Evolutionary conservation across 2,113 vertebrate species (phyloP).

Genomic region (Nothocercus nigrocapillus): DNA sequence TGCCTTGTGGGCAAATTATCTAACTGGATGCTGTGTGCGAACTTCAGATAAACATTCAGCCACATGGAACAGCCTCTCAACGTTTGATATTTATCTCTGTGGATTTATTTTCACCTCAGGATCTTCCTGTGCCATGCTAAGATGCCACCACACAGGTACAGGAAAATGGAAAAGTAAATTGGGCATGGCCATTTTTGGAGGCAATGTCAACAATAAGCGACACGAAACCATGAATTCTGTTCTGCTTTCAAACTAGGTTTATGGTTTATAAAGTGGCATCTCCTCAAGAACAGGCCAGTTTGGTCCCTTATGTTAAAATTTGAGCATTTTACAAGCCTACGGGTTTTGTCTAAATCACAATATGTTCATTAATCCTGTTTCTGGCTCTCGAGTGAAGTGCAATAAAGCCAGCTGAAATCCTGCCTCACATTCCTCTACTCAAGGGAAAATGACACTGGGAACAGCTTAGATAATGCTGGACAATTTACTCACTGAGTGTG

Average conservation of each 20-base stretch:
- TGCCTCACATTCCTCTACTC: conserved; percentile 14
- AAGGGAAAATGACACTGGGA: conserved; percentile 26
- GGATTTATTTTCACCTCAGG: conserved; percentile 66
- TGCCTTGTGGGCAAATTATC: conserved; percentile 63
- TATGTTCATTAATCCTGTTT: conserved; percentile 53
- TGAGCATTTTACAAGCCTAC: conserved; percentile 31
- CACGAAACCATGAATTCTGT: not conserved
- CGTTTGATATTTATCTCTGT: conserved; percentile 53
- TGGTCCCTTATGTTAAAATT: conserved; percentile 45
- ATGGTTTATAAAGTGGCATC: conserved; percentile 10
- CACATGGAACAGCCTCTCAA: conserved; percentile 28
- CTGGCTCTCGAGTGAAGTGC: conserved; percentile 36
- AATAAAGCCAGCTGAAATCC: conserved; percentile 41
- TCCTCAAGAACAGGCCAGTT: not conserved
- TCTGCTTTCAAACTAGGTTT: conserved; percentile 39
- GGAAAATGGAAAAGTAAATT: not conserved
- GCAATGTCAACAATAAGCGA: not conserved
- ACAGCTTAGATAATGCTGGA: conserved; percentile 34
- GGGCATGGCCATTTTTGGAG: not conserved
- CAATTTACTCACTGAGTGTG: conserved; percentile 34
- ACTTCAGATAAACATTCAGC: conserved; percentile 48
- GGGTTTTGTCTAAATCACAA: conserved; percentile 55
- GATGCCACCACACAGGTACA: conserved; percentile 30
- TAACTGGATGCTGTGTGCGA: conserved; percentile 45
- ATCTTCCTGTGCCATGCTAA: conserved; percentile 25